Evolutionary conservation across 2,797 vertebrate species (phyloP).

Genomic region (Gymnocypris eckloni): DNA sequence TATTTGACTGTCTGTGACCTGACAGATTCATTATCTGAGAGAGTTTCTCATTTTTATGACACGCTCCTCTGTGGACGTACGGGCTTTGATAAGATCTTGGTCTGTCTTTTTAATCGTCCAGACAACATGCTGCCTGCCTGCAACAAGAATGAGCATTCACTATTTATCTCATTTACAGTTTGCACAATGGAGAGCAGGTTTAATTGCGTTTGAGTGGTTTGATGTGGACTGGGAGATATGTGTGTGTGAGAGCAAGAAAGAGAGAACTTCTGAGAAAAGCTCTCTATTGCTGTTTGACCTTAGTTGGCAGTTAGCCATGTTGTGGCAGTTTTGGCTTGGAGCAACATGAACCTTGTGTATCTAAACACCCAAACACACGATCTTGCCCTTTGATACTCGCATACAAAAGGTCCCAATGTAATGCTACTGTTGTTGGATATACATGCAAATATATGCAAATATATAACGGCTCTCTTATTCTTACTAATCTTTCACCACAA

Average conservation of each 20-base stretch:
- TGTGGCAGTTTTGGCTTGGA: conserved; percentile 22
- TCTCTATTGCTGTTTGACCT: conserved; percentile 45
- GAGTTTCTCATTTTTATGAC: conserved; percentile 38
- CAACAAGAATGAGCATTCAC: conserved; percentile 15
- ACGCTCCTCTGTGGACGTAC: conserved; percentile 7
- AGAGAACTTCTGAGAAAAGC: not conserved
- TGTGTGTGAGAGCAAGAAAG: not conserved
- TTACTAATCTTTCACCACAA: not conserved
- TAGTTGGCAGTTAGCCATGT: conserved; percentile 24
- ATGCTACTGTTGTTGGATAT: conserved; percentile 4
- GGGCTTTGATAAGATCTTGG: conserved; percentile 26
- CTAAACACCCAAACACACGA: conserved; percentile 26
- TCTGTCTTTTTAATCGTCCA: conserved; percentile 42
- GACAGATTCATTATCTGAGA: conserved; percentile 53
- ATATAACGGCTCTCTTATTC: not conserved
- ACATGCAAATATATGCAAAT: conserved; percentile 30
- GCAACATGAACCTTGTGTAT: not conserved
- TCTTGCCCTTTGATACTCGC: conserved; percentile 12
- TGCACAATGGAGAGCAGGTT: conserved; percentile 28
- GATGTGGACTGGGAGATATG: conserved; percentile 13
- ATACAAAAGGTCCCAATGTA: conserved; percentile 27
- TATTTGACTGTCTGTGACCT: conserved; percentile 54
- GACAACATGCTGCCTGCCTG: conserved; percentile 38
- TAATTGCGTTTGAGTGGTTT: conserved; percentile 27
- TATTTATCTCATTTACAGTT: conserved; percentile 40